These are phyloP conservation scores for Equus quagga DNA, from an alignment of 2,113 vertebrate species.

Conservation along the genomic window DNA sequence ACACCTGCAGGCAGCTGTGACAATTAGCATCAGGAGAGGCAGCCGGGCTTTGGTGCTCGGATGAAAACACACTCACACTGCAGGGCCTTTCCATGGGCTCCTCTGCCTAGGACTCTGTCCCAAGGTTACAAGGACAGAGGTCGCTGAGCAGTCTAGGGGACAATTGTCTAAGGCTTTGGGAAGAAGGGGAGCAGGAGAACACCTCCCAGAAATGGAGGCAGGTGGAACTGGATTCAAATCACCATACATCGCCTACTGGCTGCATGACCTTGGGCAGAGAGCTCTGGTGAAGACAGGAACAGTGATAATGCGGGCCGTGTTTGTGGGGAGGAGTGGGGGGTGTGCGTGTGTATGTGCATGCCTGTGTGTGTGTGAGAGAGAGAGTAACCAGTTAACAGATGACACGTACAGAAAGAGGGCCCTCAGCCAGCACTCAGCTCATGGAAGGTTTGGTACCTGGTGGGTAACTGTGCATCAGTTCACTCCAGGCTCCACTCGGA, in stretches of 20 bases:
- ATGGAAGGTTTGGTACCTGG: neutral
- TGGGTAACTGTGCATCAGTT: neutral
- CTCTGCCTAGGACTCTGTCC: neutral
- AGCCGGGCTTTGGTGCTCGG: neutral
- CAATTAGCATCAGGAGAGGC: neutral
- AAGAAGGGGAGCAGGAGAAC: neutral
- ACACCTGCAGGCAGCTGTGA: conserved; percentile 61
- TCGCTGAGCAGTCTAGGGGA: neutral
- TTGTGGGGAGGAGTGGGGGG: neutral
- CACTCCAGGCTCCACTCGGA: neutral
- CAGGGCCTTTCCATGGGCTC: neutral
- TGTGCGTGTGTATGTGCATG: neutral
- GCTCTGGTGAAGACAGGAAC: neutral
- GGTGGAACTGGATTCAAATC: neutral
- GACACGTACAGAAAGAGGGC: neutral
- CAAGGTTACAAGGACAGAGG: neutral
- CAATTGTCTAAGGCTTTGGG: neutral
- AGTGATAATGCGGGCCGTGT: neutral
- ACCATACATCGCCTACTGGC: neutral
- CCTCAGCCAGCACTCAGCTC: neutral
- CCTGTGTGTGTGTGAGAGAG: neutral
- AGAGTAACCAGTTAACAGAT: neutral
- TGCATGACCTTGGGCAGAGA: neutral
- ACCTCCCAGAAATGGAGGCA: neutral
- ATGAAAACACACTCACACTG: conserved; percentile 1